Evolutionary conservation across 2,888 invertebrate species (phyloP).

Genomic region (Drosophila greeni): DNA sequence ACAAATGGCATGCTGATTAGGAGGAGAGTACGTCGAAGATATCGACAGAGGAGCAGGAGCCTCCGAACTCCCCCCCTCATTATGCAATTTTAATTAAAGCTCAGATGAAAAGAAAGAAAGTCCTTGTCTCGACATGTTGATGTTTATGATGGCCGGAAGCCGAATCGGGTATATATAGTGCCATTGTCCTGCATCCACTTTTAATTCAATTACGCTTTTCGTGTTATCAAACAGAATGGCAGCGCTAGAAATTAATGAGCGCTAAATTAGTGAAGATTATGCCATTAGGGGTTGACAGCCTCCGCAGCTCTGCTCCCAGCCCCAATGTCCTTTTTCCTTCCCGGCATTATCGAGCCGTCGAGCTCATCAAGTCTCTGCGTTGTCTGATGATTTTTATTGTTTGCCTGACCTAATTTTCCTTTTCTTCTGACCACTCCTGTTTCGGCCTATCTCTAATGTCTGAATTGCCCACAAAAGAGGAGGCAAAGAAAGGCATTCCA

Average conservation of each 20-base stretch:
- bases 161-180: constrained; percentile 1
- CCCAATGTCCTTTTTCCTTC: constrained; percentile 39
- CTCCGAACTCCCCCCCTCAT: constrained; percentile 36
- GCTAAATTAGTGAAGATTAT: constrained; percentile 75
- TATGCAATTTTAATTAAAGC: constrained; percentile 68
- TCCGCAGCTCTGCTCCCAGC: background rate
- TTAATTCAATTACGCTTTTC: constrained; percentile 72
- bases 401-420: constrained; percentile 67
- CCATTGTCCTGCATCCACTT: constrained; percentile 54
- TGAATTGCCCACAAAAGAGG: constrained; percentile 44
- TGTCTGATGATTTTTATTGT: constrained; percentile 72
- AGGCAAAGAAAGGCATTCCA: constrained; percentile 47
- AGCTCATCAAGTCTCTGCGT: constrained; percentile 56
- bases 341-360: constrained; percentile 37
- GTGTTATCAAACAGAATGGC: constrained; percentile 51
- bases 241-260: constrained; percentile 73
- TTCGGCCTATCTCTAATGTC: constrained; percentile 36
- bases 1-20: constrained; percentile 67
- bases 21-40: constrained; percentile 38
- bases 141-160: constrained; percentile 48
- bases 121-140: constrained; percentile 45
- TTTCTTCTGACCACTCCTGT: constrained; percentile 25
- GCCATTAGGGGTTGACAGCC: constrained; percentile 67
- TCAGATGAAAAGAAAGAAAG: constrained; percentile 1
- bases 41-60: constrained; percentile 24